Evolutionary conservation across 2,113 vertebrate genomes (phyloP).

Genomic region (Colius striatus): DNA sequence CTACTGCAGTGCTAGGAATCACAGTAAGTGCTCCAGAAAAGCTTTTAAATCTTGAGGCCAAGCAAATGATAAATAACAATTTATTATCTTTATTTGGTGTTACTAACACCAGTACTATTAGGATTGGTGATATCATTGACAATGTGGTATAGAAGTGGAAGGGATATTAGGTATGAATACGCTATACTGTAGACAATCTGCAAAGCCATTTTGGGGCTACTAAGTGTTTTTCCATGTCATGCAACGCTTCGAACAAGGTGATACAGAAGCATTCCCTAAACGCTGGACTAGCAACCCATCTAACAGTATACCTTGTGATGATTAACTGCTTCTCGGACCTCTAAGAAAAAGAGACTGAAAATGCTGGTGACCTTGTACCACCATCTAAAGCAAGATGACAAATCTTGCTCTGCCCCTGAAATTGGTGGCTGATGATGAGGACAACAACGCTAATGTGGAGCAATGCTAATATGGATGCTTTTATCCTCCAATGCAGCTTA

Average conservation of each 20-base stretch:
- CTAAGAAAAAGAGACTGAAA: conserved; percentile 41
- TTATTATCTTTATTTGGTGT: neutral
- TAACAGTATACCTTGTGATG: conserved; percentile 27
- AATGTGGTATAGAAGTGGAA: neutral
- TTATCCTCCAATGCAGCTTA: conserved; percentile 8
- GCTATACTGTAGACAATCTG: conserved; percentile 38
- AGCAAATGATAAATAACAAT: neutral
- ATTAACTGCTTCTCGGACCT: conserved; percentile 39
- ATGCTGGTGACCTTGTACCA: conserved; percentile 6
- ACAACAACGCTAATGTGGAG: conserved; percentile 46
- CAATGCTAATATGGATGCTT: conserved; percentile 22
- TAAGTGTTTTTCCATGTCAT: conserved; percentile 49
- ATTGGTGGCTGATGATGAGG: conserved; percentile 59
- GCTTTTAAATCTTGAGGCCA: neutral
- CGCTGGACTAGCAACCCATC: conserved; percentile 23
- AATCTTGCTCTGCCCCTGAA: conserved; percentile 51
- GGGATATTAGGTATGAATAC: neutral
- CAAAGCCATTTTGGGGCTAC: conserved; percentile 35
- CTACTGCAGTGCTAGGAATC: neutral
- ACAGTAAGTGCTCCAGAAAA: neutral
- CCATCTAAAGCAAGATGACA: conserved; percentile 52
- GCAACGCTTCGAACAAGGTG: conserved; percentile 31
- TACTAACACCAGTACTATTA: neutral
- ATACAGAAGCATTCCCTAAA: conserved; percentile 44
- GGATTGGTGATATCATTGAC: neutral